phyloP scores from a whole-genome alignment of 1,140 invertebrate genomes.

The Papilio machaon region DNA sequence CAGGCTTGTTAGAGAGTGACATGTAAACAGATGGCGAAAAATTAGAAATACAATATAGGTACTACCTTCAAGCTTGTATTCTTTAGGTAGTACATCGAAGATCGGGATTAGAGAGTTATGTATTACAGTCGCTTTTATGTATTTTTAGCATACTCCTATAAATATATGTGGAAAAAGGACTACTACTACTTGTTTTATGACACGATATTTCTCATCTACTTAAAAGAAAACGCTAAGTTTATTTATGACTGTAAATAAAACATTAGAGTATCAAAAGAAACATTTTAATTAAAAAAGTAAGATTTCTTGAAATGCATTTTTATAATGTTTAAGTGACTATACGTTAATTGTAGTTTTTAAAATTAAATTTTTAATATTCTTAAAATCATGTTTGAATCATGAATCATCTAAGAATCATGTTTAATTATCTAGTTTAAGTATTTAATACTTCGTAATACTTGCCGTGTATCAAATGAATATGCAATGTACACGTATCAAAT shows the following conservation, averaged over 20 bases:
- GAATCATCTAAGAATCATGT: neutral
- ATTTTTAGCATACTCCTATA: neutral
- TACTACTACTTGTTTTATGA: neutral
- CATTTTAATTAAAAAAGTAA: neutral
- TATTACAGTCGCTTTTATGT: neutral
- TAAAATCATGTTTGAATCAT: neutral
- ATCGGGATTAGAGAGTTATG: neutral
- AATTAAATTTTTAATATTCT: neutral
- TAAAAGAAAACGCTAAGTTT: neutral
- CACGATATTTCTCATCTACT: neutral
- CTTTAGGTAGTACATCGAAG: neutral
- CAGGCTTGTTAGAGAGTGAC: slow-evolving; percentile 75
- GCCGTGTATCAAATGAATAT: neutral
- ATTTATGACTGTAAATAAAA: neutral
- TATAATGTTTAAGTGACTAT: slow-evolving; percentile 12
- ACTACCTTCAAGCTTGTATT: neutral
- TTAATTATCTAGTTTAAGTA: neutral
- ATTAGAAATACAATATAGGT: neutral
- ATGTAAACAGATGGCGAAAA: slow-evolving; percentile 57
- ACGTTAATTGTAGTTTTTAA: slow-evolving; percentile 10
- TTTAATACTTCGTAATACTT: neutral
- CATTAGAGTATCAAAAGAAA: neutral
- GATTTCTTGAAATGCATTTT: slow-evolving; percentile 29
- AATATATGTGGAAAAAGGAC: too few relatives aligned
- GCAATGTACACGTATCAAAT: neutral